phyloP scores from a whole-genome alignment of 2,113 vertebrate species.

The Globicephala melas region DNA sequence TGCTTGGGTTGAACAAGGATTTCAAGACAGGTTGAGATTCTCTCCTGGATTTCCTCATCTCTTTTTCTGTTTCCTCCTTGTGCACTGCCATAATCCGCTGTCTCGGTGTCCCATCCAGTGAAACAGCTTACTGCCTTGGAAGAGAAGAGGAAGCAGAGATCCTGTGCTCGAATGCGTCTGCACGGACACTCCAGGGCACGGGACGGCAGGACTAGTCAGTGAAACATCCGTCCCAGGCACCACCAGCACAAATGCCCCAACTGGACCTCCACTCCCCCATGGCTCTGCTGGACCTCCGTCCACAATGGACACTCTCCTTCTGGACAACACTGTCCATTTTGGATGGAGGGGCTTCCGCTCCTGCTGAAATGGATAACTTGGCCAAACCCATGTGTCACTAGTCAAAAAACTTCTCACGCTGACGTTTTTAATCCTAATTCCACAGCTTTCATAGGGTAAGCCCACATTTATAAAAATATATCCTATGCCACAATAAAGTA shows the following conservation, averaged over 20 bases:
- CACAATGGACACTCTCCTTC: not conserved
- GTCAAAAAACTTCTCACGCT: not conserved
- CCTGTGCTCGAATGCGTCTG: not conserved
- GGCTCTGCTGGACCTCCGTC: not conserved
- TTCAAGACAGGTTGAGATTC: not conserved
- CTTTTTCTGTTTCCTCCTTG: not conserved
- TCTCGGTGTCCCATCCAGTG: not conserved
- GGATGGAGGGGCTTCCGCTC: fast-evolving
- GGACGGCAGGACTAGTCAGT: not conserved
- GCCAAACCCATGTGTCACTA: not conserved
- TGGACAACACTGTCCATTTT: not conserved
- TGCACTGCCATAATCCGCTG: not conserved
- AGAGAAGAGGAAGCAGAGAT: not conserved
- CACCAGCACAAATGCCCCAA: not conserved
- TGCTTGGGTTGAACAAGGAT: not conserved
- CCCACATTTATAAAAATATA: not conserved
- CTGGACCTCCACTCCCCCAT: not conserved
- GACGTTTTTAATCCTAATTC: not conserved
- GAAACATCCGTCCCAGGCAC: not conserved
- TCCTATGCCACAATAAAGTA: not conserved
- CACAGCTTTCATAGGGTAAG: not conserved
- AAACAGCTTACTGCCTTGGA: not conserved
- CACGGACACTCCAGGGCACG: fast-evolving
- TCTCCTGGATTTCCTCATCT: not conserved
- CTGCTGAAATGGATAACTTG: not conserved